Percentiles rank a stretch among this genome's conserved stretches.
Conservation (phyloP, 1,140 invertebrate species). For the Papilio dardanus region DNA sequence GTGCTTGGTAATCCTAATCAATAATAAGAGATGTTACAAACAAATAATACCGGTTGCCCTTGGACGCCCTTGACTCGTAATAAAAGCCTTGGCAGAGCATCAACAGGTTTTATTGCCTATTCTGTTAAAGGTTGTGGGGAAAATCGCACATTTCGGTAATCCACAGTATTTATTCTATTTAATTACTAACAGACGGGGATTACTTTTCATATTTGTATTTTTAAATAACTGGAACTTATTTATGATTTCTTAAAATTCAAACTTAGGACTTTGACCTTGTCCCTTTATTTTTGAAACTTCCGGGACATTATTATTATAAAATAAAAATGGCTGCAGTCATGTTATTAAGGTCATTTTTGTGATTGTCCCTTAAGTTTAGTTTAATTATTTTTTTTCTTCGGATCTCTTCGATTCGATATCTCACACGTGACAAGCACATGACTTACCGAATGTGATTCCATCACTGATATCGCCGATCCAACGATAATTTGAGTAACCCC, state of each 20-base stretch:
- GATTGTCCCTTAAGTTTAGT: too few relatives aligned
- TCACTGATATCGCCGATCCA: too few relatives aligned
- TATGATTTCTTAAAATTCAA: background rate
- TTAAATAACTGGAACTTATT: background rate
- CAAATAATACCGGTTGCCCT: background rate
- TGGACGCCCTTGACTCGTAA: constrained; percentile 15
- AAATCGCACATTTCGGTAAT: background rate
- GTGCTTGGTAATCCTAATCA: background rate
- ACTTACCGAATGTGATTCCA: too few relatives aligned
- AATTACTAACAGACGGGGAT: background rate
- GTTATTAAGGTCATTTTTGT: too few relatives aligned
- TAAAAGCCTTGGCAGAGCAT: background rate
- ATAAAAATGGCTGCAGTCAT: too few relatives aligned
- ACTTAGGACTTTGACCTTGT: background rate
- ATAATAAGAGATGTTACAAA: background rate
- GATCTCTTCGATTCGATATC: too few relatives aligned
- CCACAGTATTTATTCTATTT: background rate
- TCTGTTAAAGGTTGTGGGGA: background rate
- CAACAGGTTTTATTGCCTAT: constrained; percentile 16
- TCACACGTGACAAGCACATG: too few relatives aligned
- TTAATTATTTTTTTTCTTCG: too few relatives aligned
- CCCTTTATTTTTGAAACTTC: too few relatives aligned
- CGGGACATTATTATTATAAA: too few relatives aligned
- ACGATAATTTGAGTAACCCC: too few relatives aligned
- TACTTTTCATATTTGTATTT: background rate